These are phyloP conservation scores for Alosa alosa DNA, from an alignment of 2,113 vertebrate genomes.

Conservation along the genomic window DNA sequence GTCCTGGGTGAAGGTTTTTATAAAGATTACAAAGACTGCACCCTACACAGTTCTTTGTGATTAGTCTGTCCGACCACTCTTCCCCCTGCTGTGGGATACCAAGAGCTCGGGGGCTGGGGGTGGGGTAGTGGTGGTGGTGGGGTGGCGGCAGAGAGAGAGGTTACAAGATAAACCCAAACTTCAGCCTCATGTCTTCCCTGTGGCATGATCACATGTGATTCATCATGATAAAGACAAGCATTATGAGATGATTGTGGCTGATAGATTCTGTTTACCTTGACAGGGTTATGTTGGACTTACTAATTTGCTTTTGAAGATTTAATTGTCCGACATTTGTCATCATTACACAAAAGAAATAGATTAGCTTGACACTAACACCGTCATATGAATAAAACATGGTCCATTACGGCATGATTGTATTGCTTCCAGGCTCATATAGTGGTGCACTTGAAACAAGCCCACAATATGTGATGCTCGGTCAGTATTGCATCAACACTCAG, in stretches of 20 bases:
- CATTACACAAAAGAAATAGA: slow-evolving; percentile 14
- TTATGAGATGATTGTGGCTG: neutral
- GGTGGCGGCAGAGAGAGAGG: neutral
- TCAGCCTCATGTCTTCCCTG: neutral
- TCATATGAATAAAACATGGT: slow-evolving; percentile 16
- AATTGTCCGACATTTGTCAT: slow-evolving; percentile 16
- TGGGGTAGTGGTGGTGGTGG: neutral
- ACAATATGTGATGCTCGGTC: neutral
- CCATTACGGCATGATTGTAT: slow-evolving; percentile 11
- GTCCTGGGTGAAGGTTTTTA: slow-evolving; percentile 69
- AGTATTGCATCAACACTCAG: neutral
- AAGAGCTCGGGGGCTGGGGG: slow-evolving; percentile 28
- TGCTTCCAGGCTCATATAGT: neutral
- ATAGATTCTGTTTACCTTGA: slow-evolving; percentile 14
- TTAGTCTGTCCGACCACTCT: slow-evolving; percentile 56
- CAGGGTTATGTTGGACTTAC: slow-evolving; percentile 14
- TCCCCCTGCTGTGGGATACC: slow-evolving; percentile 39
- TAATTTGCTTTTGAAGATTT: slow-evolving; percentile 20
- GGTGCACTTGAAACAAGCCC: neutral
- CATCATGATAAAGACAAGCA: slow-evolving; percentile 13
- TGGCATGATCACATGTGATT: neutral
- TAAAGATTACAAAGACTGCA: slow-evolving; percentile 75
- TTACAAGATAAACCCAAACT: slow-evolving; percentile 14
- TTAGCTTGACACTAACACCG: slow-evolving; percentile 11
- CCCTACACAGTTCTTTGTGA: slow-evolving; percentile 49